Base-by-base conservation (phyloP, 2,113 vertebrate species). In the Enhydra lutris region DNA sequence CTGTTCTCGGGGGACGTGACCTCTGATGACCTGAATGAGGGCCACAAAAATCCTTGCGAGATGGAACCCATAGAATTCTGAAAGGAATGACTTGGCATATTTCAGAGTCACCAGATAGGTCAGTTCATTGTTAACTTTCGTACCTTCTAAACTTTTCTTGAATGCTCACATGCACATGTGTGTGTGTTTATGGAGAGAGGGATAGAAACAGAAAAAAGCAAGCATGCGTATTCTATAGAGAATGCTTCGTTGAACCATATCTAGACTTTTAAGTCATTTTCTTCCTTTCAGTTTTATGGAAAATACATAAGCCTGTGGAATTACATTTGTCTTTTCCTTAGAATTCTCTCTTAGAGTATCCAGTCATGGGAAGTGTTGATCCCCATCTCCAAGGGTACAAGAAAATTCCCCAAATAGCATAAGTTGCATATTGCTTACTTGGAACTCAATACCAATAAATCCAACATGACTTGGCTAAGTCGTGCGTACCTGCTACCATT, bases 351-450 rank as follows among this genome's bases (percentile, higher is more conserved):
- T 39, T 47, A 39, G 39, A 57, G 18, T 95, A 23, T 89, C 23
- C 7, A 29, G 3, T 93, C 55, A 59, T 57, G 42, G 36, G 29
- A 57, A 67, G 82, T 79, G 47, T 82, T 89, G 83, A 57, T 79
- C 7, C 1, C 8, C 10, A 0, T 85, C 18, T 82, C n/a, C 59
- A 20, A 85, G 47, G 55, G 6, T 55, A 20, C 23, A 91, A 50
- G 11, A 91, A n/a, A 34, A 96, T 90, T 71, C 61, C 0, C 0
- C 45, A 89, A 69, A 83, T n/a, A 91, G 21, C 91, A 92, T 63
- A 83, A 84, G 39, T 73, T 81, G 39, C n/a, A 69, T 86, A 23
- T 55, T 61, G 18, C 31, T 94, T 96, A 10, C 92, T 91, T 97
- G 73, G 80, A 97, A 69, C 23, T 65, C 7, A 45, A 14, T 92